A percentile compares a stretch with the other conserved stretches of the same genome.
These are phyloP conservation scores for Rhinichthys klamathensis DNA, from an alignment of 2,113 vertebrate genomes.

Conservation along the genomic window DNA sequence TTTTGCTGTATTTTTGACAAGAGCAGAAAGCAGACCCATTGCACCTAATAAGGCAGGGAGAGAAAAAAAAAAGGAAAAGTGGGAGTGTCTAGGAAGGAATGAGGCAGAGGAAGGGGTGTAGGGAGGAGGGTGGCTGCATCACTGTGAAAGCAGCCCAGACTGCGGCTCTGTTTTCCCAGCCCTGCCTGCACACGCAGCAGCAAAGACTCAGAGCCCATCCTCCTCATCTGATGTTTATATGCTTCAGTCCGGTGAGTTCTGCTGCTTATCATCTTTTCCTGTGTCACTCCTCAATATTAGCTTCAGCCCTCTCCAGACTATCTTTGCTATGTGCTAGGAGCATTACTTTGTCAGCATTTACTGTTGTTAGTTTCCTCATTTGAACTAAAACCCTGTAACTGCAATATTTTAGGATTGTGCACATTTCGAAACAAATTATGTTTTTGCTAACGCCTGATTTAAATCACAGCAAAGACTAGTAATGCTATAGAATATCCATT, in stretches of 20 bases:
- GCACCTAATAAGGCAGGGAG: not conserved
- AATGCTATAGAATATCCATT: not conserved
- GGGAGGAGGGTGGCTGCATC: slow-evolving; percentile 46
- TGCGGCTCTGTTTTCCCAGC: slow-evolving; percentile 64
- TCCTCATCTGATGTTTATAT: slow-evolving; percentile 14
- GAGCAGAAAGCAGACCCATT: not conserved
- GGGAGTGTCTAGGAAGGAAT: slow-evolving; percentile 47
- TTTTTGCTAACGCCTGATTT: not conserved
- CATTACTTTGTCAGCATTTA: slow-evolving; percentile 36
- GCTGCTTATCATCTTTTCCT: slow-evolving; percentile 24
- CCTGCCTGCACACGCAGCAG: not conserved
- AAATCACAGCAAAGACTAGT: not conserved
- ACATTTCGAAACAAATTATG: not conserved
- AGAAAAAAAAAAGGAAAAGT: not conserved
- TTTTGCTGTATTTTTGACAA: not conserved
- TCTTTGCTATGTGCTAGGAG: slow-evolving; percentile 24
- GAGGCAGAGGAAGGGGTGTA: slow-evolving; percentile 45
- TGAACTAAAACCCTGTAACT: not conserved
- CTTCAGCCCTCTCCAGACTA: not conserved
- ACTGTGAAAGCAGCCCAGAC: slow-evolving; percentile 54
- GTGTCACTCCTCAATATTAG: not conserved
- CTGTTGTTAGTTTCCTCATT: slow-evolving; percentile 36
- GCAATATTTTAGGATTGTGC: not conserved
- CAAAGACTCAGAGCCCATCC: slow-evolving; percentile 42
- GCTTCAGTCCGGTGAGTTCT: slow-evolving; percentile 61